Conservation (phyloP, 2,888 invertebrate species). For the Melikaiella ostensackeni region DNA sequence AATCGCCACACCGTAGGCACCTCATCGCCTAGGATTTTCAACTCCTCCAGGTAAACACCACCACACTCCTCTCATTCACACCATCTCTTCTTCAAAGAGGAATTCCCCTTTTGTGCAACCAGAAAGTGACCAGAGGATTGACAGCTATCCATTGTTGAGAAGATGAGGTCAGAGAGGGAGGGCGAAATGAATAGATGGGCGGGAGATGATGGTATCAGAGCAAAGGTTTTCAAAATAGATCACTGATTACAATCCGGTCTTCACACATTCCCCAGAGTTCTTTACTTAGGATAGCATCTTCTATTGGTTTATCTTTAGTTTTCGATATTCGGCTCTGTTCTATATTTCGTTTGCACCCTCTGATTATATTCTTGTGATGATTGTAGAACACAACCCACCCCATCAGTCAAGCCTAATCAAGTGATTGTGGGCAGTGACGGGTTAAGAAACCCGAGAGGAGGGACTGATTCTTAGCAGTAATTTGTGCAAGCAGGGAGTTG, state of each 20-base stretch:
- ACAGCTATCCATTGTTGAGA: conserved; percentile 34
- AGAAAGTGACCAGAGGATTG: conserved; percentile 43
- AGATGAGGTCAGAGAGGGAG: conserved; percentile 42
- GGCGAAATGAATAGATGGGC: conserved; percentile 38
- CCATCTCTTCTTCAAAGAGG: conserved; percentile 15
- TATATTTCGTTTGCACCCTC: conserved; percentile 13
- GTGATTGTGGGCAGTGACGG: conserved; percentile 11
- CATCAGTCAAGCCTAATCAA: conserved; percentile 9
- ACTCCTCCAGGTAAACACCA: conserved; percentile 71
- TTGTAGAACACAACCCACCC: background rate
- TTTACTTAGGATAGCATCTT: background rate
- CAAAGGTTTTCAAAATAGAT: conserved; percentile 20
- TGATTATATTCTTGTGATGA: conserved; percentile 19
- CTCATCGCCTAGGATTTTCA: conserved; percentile 72
- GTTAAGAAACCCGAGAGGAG: conserved; percentile 1
- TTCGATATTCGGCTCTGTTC: background rate
- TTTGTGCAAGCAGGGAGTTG: too few relatives aligned
- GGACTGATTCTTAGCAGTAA: background rate
- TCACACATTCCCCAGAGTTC: background rate
- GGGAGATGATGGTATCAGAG: conserved; percentile 34
- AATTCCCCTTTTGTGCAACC: background rate
- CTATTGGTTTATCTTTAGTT: background rate
- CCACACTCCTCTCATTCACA: background rate
- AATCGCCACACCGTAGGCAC: conserved; percentile 67
- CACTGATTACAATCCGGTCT: conserved; percentile 11